Evolutionary conservation across 2,888 invertebrate genomes (phyloP), one percentile per base, ranked within the genome.

Genomic region (Syrista parreyssii): DNA sequence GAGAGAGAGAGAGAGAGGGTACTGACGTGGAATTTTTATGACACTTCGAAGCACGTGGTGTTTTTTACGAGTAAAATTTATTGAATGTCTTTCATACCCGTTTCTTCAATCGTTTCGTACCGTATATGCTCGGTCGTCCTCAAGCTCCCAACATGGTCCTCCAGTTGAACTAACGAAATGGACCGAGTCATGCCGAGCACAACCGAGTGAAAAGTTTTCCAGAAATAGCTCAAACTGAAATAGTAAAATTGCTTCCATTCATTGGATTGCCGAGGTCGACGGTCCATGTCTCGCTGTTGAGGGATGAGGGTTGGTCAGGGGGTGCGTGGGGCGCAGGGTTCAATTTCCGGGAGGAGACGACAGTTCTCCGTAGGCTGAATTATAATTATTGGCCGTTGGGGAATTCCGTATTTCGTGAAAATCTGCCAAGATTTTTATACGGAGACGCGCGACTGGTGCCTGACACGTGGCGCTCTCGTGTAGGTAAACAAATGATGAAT

Each of bases 181-280:
- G 40, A 23, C 23, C 40, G 40, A 55, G 40, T 9, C 23, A 55
- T 23, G 40, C 40, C 40, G 40, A 55, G 9, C 40, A 23, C 23
- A 23, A 55, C 40, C 40, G 40, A 55, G 40, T 55, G 23, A 55
- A 55, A 55, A 23, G 23, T 55, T 55, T 32, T 2, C 30, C 31
- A 15, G 71, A 30, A 71, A 71, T 71, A 71, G 71, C 71, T 31
- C 11, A 71, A 71, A 71, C 71, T 31, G 71, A 71, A 71, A 71
- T 31, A 71, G 71, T 71, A 12, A 33, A 15, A 71, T 71, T 71
- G 31, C 11, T 31, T 71, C 15, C 71, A 32, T 71, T 32, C 71
- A 71, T 71, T 71, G 40, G 40, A 55, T 55, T 55, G 23, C 40
- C 23, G 40, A 23, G 40, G 40, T 55, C 40, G 40, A 55, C 23